Conservation (phyloP, 2,113 vertebrate genomes). For the Grus americana region DNA sequence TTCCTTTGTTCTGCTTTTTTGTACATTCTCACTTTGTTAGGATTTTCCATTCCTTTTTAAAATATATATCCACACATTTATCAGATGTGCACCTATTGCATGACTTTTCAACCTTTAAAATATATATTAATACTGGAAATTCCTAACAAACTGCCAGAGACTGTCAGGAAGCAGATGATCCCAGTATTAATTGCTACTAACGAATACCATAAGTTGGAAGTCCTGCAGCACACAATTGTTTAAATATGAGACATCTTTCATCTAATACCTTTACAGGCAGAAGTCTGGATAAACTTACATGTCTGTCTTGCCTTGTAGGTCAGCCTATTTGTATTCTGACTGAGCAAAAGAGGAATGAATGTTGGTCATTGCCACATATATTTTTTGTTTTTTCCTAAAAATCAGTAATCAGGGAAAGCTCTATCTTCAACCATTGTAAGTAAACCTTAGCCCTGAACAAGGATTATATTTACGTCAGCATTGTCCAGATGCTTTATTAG, state of each 20-base stretch:
- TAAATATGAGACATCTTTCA: neutral
- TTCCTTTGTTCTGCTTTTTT: neutral
- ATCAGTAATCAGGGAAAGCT: neutral
- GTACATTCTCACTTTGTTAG: neutral
- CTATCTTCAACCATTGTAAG: neutral
- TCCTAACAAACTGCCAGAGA: slow-evolving; percentile 1
- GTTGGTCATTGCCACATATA: neutral
- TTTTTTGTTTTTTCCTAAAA: slow-evolving; percentile 10
- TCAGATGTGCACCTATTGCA: neutral
- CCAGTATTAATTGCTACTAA: neutral
- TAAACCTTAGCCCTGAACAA: neutral
- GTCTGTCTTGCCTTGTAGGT: neutral
- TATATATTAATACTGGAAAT: neutral
- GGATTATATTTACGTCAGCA: neutral
- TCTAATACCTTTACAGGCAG: neutral
- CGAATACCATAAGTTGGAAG: neutral
- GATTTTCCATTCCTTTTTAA: neutral
- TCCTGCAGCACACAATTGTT: neutral
- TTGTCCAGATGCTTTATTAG: neutral
- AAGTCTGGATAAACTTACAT: neutral
- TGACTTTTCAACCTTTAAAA: slow-evolving; percentile 9
- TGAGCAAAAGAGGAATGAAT: neutral
- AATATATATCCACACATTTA: neutral
- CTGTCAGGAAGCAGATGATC: slow-evolving; percentile 20
- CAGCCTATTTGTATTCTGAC: neutral